Evolutionary conservation across 35 echinoderm and acorn worm genomes (phyloP), one percentile per base, ranked within the genome.

Genomic region (Acanthaster planci): DNA sequence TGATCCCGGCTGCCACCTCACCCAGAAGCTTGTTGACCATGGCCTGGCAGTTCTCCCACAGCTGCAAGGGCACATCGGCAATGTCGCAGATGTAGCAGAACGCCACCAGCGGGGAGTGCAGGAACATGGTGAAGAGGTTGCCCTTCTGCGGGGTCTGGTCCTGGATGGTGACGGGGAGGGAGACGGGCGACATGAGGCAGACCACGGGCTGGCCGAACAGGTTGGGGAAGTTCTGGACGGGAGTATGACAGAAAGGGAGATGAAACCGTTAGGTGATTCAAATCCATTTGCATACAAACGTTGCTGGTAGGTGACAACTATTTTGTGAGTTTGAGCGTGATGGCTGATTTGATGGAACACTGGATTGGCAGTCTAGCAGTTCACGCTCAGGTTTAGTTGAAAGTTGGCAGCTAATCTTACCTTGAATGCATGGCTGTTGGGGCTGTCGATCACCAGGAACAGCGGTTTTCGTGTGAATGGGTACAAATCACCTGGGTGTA

Each of bases 401-500:
- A n/a, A n/a, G n/a, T n/a, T n/a, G n/a, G n/a, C n/a, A n/a, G 4
- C 42, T 47, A 12, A 47, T 47, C 89, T 86, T 84, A 99, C 96
- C 81, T 79, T 94, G 54, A 99, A 99, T 23, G 92, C 88, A 79
- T 91, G 79, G 76, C 92, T 93, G 36, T 89, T 99, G 16, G 88
- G 84, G 51, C 96, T 99, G 40, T 99, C 96, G 38, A 94, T 56
- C 39, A 99, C 84, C 37, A 99, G 84, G 79, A 99, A 99, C 15
- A 99, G 82, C 57, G 96, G 96, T 36, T 88, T 90, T 23, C 96
- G 82, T 27, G 92, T 94, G 52, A 88, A 99, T 55, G 92, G 96
- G 76, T 99, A 94, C 78, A 99, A 82, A 59, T 99, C 96, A 0
- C 96, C 96, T 40, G 96, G 96, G 81, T 99, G 96, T 40, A 99